phyloP scores from a whole-genome alignment of 2,888 invertebrate species.

The Toxonevra muliebris region DNA sequence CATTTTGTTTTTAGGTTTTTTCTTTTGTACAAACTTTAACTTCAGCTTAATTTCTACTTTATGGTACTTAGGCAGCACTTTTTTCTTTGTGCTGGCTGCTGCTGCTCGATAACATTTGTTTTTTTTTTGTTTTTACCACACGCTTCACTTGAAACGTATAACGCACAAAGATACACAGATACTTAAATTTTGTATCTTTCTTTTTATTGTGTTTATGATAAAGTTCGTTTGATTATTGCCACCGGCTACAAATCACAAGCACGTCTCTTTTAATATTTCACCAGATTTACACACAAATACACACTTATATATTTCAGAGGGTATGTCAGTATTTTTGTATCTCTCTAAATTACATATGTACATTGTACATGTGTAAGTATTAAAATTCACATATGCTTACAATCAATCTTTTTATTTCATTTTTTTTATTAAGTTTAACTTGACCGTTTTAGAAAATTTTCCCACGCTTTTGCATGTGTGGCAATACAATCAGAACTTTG shows the following conservation, averaged over 20 bases:
- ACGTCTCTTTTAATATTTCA: no score
- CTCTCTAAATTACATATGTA: neutral
- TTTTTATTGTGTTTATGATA: no score
- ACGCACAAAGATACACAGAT: no score
- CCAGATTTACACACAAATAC: no score
- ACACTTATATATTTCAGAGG: no score
- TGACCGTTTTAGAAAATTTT: slow-evolving; percentile 15
- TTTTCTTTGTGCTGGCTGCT: neutral
- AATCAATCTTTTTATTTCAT: slow-evolving; percentile 9
- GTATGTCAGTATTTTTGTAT: no score
- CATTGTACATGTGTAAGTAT: neutral
- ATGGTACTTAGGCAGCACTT: neutral
- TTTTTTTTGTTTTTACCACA: no score
- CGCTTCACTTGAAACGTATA: no score
- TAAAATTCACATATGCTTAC: neutral
- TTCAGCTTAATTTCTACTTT: neutral
- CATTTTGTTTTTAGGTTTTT: neutral
- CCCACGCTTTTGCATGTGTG: slow-evolving; percentile 33
- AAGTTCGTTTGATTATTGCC: no score
- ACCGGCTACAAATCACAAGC: no score
- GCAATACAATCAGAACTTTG: slow-evolving; percentile 1
- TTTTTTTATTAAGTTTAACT: neutral
- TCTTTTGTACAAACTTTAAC: no score
- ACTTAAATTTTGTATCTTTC: no score
- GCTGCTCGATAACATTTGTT: neutral